phyloP scores from a whole-genome alignment of 64 coral and sea anemone species.

The Hydrozoanthus tunicans region DNA sequence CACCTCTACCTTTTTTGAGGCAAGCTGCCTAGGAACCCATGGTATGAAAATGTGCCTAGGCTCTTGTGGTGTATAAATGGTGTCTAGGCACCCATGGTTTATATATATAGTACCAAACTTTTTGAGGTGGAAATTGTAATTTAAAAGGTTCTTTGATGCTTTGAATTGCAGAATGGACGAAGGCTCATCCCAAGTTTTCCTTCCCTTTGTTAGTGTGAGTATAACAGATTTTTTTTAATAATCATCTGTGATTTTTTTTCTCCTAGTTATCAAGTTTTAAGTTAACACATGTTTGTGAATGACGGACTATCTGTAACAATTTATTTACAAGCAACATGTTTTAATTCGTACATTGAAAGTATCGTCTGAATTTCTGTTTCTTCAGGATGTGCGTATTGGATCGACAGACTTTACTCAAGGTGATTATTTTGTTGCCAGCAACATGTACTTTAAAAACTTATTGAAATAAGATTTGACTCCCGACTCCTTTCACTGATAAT shows the following conservation, averaged over 20 bases:
- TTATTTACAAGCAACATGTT: too few species aligned
- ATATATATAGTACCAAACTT: too few species aligned
- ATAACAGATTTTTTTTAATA: background rate
- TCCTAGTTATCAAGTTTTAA: background rate
- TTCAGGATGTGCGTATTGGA: slow-evolving; percentile 49
- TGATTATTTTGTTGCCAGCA: background rate
- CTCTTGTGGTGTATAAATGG: too few species aligned
- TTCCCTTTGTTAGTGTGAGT: slow-evolving; percentile 98
- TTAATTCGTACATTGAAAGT: too few species aligned
- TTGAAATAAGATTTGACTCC: background rate
- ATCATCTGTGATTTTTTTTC: background rate
- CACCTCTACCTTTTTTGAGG: too few species aligned
- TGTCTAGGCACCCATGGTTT: background rate
- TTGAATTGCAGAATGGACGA: slow-evolving; percentile 73
- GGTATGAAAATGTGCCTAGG: too few species aligned
- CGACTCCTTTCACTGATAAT: background rate
- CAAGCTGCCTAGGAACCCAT: too few species aligned
- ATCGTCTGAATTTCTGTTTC: background rate
- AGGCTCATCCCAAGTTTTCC: slow-evolving; percentile 90
- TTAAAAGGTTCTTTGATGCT: background rate
- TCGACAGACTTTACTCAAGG: slow-evolving; percentile 45
- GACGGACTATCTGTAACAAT: too few species aligned
- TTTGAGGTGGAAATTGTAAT: background rate
- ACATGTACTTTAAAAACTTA: background rate
- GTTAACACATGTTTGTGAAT: too few species aligned